phyloP scores from a whole-genome alignment of 2,113 vertebrate species.

The Crotalus tigris region DNA sequence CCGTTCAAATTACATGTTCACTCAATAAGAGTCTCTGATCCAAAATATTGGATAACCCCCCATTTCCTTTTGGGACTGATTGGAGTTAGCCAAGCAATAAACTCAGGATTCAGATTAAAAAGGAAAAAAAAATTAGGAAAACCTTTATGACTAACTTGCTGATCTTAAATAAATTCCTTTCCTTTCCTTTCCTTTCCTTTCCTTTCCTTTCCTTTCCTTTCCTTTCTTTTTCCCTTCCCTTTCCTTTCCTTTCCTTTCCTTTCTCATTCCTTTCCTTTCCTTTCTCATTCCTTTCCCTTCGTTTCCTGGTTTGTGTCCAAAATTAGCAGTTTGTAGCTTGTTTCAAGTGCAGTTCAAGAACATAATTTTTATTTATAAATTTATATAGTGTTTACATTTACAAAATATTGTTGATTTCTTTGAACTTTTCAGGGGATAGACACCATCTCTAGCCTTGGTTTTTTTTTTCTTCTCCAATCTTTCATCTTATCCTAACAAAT shows the following conservation, averaged over 20 bases:
- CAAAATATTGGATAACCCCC: not conserved
- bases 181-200: not conserved
- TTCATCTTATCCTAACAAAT: not conserved
- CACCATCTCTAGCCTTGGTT: not conserved
- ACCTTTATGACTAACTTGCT: not conserved
- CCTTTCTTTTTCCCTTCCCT: not conserved
- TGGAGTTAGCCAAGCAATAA: not conserved
- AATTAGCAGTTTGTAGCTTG: not conserved
- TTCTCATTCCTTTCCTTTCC: too few species aligned
- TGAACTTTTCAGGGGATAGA: not conserved
- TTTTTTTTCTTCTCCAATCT: not conserved
- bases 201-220: not conserved
- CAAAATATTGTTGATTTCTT: not conserved
- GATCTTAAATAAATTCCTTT: not conserved
- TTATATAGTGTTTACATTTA: not conserved
- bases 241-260: too few species aligned
- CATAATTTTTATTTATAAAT: not conserved
- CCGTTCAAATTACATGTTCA: conserved; percentile 6
- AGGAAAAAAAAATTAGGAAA: too few species aligned
- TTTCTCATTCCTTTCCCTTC: not conserved
- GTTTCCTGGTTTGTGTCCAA: not conserved
- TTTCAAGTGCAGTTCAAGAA: not conserved
- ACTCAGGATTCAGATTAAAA: not conserved
- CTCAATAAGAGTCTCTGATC: not conserved
- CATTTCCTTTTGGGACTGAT: accelerated